Conservation (phyloP, 2,888 invertebrate genomes). For the Calliscelio sp. region DNA sequence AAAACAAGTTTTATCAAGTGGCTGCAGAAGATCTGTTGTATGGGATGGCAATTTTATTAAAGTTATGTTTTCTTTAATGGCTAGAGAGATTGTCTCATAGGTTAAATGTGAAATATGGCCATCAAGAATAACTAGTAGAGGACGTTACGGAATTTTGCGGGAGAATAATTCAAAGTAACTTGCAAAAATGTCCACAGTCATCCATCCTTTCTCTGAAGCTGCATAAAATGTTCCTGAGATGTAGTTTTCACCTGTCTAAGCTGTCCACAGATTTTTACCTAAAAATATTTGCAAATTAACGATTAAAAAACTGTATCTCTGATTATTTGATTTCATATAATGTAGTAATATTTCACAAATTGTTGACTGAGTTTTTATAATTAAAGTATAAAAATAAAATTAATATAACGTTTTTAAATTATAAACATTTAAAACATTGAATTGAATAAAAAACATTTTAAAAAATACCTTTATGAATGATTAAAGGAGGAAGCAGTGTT, state of each 20-base stretch:
- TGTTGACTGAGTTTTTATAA: too few species aligned
- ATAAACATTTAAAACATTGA: too few species aligned
- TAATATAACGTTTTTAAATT: too few species aligned
- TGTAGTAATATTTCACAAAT: too few species aligned
- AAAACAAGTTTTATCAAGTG: constrained; percentile 1
- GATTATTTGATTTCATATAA: too few species aligned
- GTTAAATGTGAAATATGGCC: background rate
- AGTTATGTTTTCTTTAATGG: background rate
- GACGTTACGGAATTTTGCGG: background rate
- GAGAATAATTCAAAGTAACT: constrained; percentile 20
- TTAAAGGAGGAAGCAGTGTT: constrained; percentile 12
- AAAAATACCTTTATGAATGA: constrained; percentile 20
- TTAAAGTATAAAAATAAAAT: too few species aligned
- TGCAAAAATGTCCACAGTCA: constrained; percentile 22
- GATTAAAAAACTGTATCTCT: too few species aligned
- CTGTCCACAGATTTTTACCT: constrained; percentile 20
- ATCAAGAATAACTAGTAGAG: background rate
- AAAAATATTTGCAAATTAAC: background rate
- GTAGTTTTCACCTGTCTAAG: constrained; percentile 26
- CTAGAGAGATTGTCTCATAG: background rate
- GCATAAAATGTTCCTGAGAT: constrained; percentile 43
- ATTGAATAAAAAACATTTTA: background rate
- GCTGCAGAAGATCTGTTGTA: background rate
- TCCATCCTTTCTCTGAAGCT: constrained; percentile 37
- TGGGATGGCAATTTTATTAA: background rate